Percentiles rank a stretch among this genome's conserved stretches.
Conservation (phyloP, 2,888 invertebrate genomes). For the Gibbula magus region DNA sequence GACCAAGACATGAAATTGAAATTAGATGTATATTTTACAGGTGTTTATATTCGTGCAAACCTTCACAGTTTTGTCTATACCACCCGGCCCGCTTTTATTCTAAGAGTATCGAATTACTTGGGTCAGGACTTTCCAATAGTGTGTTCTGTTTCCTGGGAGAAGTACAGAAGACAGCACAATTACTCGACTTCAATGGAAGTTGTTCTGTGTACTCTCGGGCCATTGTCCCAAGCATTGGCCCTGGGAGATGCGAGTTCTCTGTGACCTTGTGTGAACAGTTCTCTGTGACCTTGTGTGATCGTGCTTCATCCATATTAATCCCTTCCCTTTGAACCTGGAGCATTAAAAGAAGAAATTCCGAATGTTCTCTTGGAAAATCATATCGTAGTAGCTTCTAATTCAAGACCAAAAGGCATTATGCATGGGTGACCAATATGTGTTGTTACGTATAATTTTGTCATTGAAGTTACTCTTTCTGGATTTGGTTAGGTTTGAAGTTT, state of each 20-base stretch:
- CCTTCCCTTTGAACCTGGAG: background rate
- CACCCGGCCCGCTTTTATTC: background rate
- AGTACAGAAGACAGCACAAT: background rate
- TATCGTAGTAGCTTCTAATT: too few species aligned
- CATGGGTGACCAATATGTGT: too few species aligned
- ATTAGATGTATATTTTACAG: slow-evolving; percentile 3
- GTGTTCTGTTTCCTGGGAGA: background rate
- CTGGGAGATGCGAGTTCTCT: background rate
- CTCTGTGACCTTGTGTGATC: background rate
- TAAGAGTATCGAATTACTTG: background rate
- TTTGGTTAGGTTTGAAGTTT: background rate
- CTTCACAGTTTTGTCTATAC: background rate
- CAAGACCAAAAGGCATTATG: too few species aligned
- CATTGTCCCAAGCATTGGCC: background rate
- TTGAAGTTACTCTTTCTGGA: too few species aligned
- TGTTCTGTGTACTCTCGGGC: background rate
- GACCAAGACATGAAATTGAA: background rate
- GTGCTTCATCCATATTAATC: background rate
- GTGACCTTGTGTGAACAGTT: background rate
- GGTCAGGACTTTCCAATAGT: background rate
- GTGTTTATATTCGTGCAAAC: slow-evolving; percentile 5
- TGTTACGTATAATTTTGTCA: too few species aligned
- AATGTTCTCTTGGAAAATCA: background rate
- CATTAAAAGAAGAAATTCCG: background rate
- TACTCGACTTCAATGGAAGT: background rate